These are phyloP conservation scores for Leptogaster cylindrica DNA, from an alignment of 2,888 invertebrate species.

Conservation along the genomic window DNA sequence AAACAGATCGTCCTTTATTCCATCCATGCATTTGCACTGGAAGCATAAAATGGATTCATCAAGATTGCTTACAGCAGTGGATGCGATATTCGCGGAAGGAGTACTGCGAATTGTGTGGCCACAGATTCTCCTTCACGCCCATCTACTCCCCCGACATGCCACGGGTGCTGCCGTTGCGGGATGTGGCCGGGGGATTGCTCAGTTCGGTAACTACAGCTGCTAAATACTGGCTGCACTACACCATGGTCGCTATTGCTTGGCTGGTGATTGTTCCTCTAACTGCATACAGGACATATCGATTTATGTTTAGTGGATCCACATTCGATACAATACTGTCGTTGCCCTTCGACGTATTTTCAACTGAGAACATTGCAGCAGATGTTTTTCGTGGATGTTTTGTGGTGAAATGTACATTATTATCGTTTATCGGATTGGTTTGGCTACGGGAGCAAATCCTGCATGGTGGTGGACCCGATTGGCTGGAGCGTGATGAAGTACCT, in stretches of 20 bases:
- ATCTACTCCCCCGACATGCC: constrained; percentile 99
- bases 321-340: constrained; percentile 81
- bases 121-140: constrained; percentile 97
- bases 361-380: constrained; percentile 91
- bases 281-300: constrained; percentile 94
- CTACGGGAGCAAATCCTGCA: constrained; percentile 96
- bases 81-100: constrained; percentile 98
- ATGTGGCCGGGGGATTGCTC: constrained; percentile 88
- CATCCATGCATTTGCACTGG: constrained; percentile 99
- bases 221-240: constrained; percentile 97
- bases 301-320: constrained; percentile 88
- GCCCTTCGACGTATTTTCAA: constrained; percentile 90
- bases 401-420: constrained; percentile 92
- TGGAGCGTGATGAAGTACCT: constrained; percentile 61
- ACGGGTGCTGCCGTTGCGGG: constrained; percentile 89
- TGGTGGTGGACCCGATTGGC: constrained; percentile 97
- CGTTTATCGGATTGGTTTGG: constrained; percentile 98
- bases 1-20: constrained; percentile 89
- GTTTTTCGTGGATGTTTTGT: constrained; percentile 97
- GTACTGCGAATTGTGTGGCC: constrained; percentile 97
- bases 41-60: constrained; percentile 98
- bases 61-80: constrained; percentile 98
- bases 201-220: constrained; percentile 90
- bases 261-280: constrained; percentile 94
- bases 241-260: constrained; percentile 96